Percentiles rank a stretch among this genome's conserved stretches.
These are phyloP conservation scores for Aurelia coerulea DNA, from an alignment of 30 jellyfish, hydroid and myxozoan genomes.

Conservation along the genomic window DNA sequence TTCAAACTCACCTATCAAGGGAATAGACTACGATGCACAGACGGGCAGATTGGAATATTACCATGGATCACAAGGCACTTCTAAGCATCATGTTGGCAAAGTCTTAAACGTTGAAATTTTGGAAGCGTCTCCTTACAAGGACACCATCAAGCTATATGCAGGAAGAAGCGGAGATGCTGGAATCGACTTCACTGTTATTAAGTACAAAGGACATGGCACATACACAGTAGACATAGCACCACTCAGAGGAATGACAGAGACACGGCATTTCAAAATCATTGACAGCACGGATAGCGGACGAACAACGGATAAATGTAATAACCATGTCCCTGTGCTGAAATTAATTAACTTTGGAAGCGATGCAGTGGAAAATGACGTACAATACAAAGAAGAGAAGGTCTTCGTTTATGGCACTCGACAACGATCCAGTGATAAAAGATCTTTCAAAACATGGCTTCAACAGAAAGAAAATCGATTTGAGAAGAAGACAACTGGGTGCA, in stretches of 20 bases:
- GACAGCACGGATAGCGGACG: constrained; percentile 22
- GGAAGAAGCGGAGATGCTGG: constrained; percentile 1
- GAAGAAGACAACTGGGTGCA: neutral
- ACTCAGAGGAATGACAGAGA: neutral
- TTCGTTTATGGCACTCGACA: neutral
- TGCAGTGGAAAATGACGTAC: constrained; percentile 39
- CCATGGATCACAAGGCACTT: neutral
- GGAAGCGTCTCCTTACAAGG: constrained; percentile 1
- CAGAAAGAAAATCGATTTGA: neutral
- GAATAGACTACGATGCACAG: constrained; percentile 13
- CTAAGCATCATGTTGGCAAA: constrained; percentile 25
- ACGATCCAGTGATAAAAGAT: neutral
- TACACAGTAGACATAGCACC: neutral
- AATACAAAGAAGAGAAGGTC: neutral
- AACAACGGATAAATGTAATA: neutral
- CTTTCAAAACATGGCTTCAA: neutral
- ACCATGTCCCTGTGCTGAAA: constrained; percentile 1
- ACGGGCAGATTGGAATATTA: constrained; percentile 6
- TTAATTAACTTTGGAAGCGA: neutral
- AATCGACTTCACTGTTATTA: constrained; percentile 8
- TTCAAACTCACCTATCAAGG: constrained; percentile 9
- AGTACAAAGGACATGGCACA: constrained; percentile 27
- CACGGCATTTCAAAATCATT: constrained; percentile 10
- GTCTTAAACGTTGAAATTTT: constrained; percentile 10
- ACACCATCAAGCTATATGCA: constrained; percentile 13